Evolutionary conservation across 2,113 vertebrate genomes (phyloP).

Genomic region (Pachycephala philippinensis): DNA sequence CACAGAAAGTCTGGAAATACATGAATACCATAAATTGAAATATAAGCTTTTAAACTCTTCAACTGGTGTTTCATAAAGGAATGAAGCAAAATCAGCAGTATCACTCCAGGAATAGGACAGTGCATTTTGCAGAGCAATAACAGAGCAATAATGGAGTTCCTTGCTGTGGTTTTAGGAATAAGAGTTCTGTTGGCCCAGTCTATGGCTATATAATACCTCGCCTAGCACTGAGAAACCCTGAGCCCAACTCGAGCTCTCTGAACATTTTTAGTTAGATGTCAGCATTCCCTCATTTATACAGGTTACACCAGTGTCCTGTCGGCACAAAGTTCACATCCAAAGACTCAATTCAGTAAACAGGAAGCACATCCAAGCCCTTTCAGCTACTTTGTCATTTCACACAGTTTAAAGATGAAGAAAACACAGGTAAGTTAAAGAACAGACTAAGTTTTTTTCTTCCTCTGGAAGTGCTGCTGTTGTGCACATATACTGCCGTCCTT

Average conservation of each 20-base stretch:
- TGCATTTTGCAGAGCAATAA: background rate
- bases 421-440: background rate
- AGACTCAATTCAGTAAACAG: background rate
- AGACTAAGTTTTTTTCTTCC: background rate
- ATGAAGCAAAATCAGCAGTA: background rate
- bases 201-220: background rate
- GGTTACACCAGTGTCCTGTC: background rate
- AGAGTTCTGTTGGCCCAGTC: background rate
- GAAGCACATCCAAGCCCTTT: background rate
- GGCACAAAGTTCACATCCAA: background rate
- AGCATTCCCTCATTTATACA: background rate
- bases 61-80: constrained; percentile 20
- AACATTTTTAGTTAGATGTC: background rate
- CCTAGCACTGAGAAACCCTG: background rate
- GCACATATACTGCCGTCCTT: background rate
- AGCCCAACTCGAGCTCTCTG: background rate
- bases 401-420: background rate
- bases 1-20: background rate
- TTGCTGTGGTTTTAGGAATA: background rate
- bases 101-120: background rate
- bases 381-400: background rate
- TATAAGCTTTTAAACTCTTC: constrained; percentile 11
- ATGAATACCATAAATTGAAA: background rate
- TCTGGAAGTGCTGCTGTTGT: background rate
- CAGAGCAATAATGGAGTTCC: background rate